Conservation (phyloP, 1,140 invertebrate genomes). For the Cecropterus lyciades region DNA sequence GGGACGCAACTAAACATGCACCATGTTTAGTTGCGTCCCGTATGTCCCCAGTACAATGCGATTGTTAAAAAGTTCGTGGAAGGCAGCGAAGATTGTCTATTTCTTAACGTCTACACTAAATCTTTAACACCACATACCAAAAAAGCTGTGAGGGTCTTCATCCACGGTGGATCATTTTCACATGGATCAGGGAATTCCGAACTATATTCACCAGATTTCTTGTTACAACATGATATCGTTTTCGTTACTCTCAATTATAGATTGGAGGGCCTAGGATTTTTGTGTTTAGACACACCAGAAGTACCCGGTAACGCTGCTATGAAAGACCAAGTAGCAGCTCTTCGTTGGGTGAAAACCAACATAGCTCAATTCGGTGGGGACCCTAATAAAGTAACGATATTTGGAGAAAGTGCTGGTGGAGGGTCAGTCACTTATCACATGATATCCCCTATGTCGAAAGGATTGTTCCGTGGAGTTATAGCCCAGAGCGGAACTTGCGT, state of each 20-base stretch:
- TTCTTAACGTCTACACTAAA: conserved; percentile 85
- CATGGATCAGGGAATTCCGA: conserved; percentile 80
- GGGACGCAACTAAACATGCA: conserved; percentile 75
- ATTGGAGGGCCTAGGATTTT: conserved; percentile 86
- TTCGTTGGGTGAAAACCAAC: conserved; percentile 69
- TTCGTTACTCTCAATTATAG: conserved; percentile 88
- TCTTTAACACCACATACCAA: conserved; percentile 38
- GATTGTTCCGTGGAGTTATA: conserved; percentile 76
- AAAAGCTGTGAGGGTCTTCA: conserved; percentile 84
- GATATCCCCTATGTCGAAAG: conserved; percentile 86
- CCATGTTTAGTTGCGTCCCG: too few species aligned
- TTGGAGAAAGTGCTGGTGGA: conserved; percentile 90
- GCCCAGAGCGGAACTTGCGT: conserved; percentile 87
- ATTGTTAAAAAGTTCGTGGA: conserved; percentile 47
- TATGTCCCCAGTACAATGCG: conserved; percentile 59
- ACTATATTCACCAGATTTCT: conserved; percentile 85
- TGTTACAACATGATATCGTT: conserved; percentile 87
- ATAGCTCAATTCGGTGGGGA: conserved; percentile 88
- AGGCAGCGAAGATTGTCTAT: conserved; percentile 85
- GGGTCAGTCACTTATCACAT: conserved; percentile 88
- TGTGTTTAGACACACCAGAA: conserved; percentile 83
- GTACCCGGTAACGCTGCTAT: conserved; percentile 87
- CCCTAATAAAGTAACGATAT: conserved; percentile 87
- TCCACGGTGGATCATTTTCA: conserved; percentile 86
- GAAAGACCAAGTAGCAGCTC: conserved; percentile 86